Evolutionary conservation across 2,113 vertebrate genomes (phyloP).

Genomic region (Cavia porcellus): DNA sequence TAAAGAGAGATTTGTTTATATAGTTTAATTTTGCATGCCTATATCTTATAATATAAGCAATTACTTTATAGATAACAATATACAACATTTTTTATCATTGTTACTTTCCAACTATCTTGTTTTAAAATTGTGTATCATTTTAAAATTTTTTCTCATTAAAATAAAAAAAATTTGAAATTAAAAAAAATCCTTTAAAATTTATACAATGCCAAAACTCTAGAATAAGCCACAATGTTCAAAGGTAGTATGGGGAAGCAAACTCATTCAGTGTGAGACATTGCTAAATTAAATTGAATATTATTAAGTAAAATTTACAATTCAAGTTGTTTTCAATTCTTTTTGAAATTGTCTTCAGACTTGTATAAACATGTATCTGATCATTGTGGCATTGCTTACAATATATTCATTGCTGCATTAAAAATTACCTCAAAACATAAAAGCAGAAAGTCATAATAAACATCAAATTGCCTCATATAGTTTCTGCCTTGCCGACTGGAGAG

Average conservation of each 20-base stretch:
- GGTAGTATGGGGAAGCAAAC: not conserved
- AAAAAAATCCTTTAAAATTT: not conserved
- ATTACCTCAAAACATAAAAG: not conserved
- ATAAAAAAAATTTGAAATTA: not conserved
- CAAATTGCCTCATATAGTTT: not conserved
- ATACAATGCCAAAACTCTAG: not conserved
- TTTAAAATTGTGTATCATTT: too few species aligned
- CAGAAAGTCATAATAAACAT: not conserved
- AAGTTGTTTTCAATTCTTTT: conserved; percentile 5
- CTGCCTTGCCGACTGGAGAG: not conserved
- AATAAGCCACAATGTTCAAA: not conserved
- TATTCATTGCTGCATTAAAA: not conserved
- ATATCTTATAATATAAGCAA: too few species aligned
- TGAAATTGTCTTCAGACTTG: not conserved
- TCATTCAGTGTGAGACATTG: not conserved
- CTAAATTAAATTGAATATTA: conserved; percentile 41
- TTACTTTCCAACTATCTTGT: too few species aligned
- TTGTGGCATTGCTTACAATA: not conserved
- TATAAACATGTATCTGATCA: not conserved
- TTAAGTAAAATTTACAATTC: conserved; percentile 8
- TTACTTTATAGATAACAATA: too few species aligned
- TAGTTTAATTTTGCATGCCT: too few species aligned
- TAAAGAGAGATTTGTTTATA: too few species aligned
- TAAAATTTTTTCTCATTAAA: too few species aligned
- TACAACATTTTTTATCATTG: too few species aligned